Evolutionary conservation across 2,113 vertebrate genomes (phyloP), one percentile per base, ranked within the genome.

Genomic region (Ciconia maguari): DNA sequence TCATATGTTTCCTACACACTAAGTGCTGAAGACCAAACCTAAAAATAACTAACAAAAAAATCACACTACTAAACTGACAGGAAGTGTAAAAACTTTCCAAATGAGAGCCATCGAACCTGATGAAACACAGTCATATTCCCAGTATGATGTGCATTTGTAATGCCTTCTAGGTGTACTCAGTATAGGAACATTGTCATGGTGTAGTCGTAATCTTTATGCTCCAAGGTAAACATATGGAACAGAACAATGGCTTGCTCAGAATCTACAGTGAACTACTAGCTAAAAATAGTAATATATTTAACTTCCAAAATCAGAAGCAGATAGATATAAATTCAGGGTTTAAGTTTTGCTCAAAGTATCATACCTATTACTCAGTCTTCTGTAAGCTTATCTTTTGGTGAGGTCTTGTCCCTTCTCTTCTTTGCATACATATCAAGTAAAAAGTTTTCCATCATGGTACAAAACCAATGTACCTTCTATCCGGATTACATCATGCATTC

Each of bases 1-100:
- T 44, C 48, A 41, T n/a, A 41, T 0, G 0, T 90, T 94, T 93
- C 68, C 42, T 87, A 72, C 36, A 65, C 51, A 81, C 85, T 64
- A 92, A 80, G 15, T n/a, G 22, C 81, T 84, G 71, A 94, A 96
- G 71, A 81, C 57, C 38, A 71, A 70, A 20, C 54, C 79, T 94
- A 96, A 96, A 95, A 97, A 95, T 94, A 96, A 87, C 68, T 24
- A 84, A 61, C n/a, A 24, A 60, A 60, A 60, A 90, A 90, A 93
- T 89, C 55, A 94, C 58, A 93, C 78, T 44, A 46, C 49, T 94
- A 65, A 94, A 84, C 79, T 94, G 74, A 95, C 92, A 96, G 94
- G 96, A 97, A 97, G 55, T 72, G 29, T 81, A 93, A 95, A 93
- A 88, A 85, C 79, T 60, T 94, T 89, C 84, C 71, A 97, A 96